Conservation (phyloP, 2,888 invertebrate species). For the Lasioglossum calceatum region DNA sequence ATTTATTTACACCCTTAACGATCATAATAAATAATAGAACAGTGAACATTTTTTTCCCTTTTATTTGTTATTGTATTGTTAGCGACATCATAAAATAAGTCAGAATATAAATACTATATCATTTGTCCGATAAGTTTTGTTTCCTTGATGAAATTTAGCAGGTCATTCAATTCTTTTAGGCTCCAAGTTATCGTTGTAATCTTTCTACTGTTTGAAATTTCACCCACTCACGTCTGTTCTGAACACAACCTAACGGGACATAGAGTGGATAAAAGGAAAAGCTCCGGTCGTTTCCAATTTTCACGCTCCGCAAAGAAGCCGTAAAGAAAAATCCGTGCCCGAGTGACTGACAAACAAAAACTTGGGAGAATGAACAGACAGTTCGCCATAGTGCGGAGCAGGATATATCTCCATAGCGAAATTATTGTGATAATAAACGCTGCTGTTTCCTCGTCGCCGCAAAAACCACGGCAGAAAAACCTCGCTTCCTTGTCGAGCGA, state of each 20-base stretch:
- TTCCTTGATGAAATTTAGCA: too few relatives aligned
- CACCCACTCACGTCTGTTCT: background rate
- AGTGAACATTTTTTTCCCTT: too few relatives aligned
- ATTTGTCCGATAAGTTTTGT: too few relatives aligned
- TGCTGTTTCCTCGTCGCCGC: constrained; percentile 21
- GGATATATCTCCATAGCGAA: background rate
- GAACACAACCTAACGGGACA: background rate
- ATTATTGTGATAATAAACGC: constrained; percentile 28
- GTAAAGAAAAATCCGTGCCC: background rate
- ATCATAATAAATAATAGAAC: too few relatives aligned
- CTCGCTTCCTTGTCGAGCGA: constrained; percentile 27
- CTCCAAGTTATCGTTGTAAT: background rate
- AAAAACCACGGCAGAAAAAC: constrained; percentile 25
- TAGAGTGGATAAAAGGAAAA: background rate
- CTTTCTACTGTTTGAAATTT: background rate
- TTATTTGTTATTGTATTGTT: too few relatives aligned
- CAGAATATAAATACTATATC: too few relatives aligned
- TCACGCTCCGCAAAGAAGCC: background rate
- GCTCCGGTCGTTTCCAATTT: background rate
- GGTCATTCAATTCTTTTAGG: too few relatives aligned
- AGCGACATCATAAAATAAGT: too few relatives aligned
- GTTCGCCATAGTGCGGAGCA: background rate
- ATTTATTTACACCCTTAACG: too few relatives aligned
- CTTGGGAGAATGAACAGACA: constrained; percentile 4
- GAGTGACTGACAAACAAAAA: background rate